Evolutionary conservation across 1,140 invertebrate species (phyloP).

Genomic region (Macrocentrus cingulum): DNA sequence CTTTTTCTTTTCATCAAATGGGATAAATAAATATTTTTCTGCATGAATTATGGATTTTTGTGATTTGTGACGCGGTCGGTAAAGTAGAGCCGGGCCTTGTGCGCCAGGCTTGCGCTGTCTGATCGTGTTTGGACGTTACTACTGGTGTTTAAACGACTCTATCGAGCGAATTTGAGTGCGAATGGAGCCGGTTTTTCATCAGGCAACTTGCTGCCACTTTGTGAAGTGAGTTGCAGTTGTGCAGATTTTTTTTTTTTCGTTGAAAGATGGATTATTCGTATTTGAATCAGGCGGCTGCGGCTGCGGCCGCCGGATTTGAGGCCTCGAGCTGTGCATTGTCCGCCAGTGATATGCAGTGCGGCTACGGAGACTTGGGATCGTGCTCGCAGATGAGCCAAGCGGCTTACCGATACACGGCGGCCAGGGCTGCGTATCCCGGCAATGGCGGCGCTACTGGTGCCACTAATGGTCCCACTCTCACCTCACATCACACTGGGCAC

Average conservation of each 20-base stretch:
- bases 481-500: conserved; percentile 51
- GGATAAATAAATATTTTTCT: too few relatives aligned
- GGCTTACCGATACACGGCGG: conserved; percentile 70
- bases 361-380: conserved; percentile 80
- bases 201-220: too few relatives aligned
- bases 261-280: conserved; percentile 71
- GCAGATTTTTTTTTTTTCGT: neutral
- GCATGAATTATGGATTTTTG: too few relatives aligned
- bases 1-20: too few relatives aligned
- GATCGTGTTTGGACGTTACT: too few relatives aligned
- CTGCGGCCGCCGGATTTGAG: conserved; percentile 65
- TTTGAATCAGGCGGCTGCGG: conserved; percentile 69
- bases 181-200: too few relatives aligned
- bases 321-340: conserved; percentile 67
- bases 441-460: conserved; percentile 49
- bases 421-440: conserved; percentile 52
- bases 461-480: conserved; percentile 43
- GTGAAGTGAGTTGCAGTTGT: conserved; percentile 1
- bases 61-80: too few relatives aligned
- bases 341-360: conserved; percentile 71
- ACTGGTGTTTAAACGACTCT: too few relatives aligned
- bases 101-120: too few relatives aligned
- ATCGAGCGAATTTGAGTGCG: too few relatives aligned
- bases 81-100: too few relatives aligned
- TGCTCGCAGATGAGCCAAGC: conserved; percentile 85